Evolutionary conservation across 2,113 vertebrate genomes (phyloP), one percentile per base, ranked within the genome.

Genomic region (Brienomyrus longianalis): DNA sequence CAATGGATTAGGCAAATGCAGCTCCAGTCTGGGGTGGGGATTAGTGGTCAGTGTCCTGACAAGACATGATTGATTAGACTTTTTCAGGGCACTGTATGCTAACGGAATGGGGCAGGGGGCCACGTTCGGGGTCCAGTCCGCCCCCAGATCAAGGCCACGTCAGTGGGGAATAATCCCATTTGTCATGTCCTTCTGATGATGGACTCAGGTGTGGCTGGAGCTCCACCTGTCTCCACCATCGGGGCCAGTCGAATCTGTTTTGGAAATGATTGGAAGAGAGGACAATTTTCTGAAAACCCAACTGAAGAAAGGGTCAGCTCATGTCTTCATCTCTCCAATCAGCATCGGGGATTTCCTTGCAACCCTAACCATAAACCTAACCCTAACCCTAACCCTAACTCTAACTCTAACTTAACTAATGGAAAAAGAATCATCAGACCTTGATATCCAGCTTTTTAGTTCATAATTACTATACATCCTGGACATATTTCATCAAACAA

Each of bases 1-100:
- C 93, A 90, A 90, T 92, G 93, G 92, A 93, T 95, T 94, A 95
- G 93, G 94, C 93, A 95, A 95, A 95, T 92, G 90, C 89, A 85
- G 88, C 91, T 43, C 91, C 86, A 88, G 11, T 31, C 48, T 83
- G 89, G 62, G 89, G 84, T 43, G 70, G 84, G 92, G 88, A 92
- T 93, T 94, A 94, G 92, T 90, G 92, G 94, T 93, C 91, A 54
- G 50, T 83, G 93, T 93, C 88, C 90, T 94, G 93, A 92, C 90
- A 88, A 92, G 91, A 92, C 90, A 83, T 93, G 92, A 93, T 93
- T 89, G 92, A 92, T 92, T 93, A 93, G 90, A 92, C 89, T 86
- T 90, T 91, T 91, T 86, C 90, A 90, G 91, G 45, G 15, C 83
- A 84, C 92, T 91, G 87, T 91, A 92, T 92, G 92, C 48, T 92